Evolutionary conservation across 2,797 vertebrate genomes (phyloP), one percentile per base, ranked within the genome.

Genomic region (Phrynocephalus guinanensis): DNA sequence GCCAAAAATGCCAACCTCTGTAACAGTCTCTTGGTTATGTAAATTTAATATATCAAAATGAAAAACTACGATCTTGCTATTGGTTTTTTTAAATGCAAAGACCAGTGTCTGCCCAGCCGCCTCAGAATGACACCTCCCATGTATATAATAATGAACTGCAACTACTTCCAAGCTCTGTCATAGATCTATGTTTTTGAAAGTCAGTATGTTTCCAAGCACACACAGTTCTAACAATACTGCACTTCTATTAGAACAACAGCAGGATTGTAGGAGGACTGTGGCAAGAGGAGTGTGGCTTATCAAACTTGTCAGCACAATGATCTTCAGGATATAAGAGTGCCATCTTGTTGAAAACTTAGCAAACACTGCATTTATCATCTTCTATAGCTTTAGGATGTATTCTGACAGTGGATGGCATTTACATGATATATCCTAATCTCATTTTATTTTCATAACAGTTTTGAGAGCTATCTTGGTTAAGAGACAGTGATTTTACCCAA

Each of bases 251-350:
- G 18, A 86, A 60, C 18, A 75, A 75, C 79, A 82, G 83, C 70
- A 86, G n/a, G 56, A 2, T 66, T 82, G 28, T 30, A 75, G 71
- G 56, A 87, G 86, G 71, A 24, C 52, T 66, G 1, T 82, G 26
- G 50, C 67, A 79, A 13, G 50, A 6, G 48, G n/a, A 8, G 16
- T 70, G 15, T 68, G 66, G 48, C 28, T 70, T 87, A 71, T 82
- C 28, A 76, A 82, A 75, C 20, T 75, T 82, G 56, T 87, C 73
- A 81, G 20, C 79, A 70, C 38, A 63, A 76, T 15, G 63, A 73
- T 75, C n/a, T 82, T 75, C 38, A 71, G 48, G 15, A 78, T 70
- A 76, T 11, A 87, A 77, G 50, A 70, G 9, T 68, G 33, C 5
- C 44, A 70, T 70, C 63, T 50, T 83, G 75, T 20, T 30, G 48